Percentiles rank a stretch among this genome's conserved stretches.
Conservation (phyloP, 2,797 vertebrate species). For the Acanthurus lineatus region DNA sequence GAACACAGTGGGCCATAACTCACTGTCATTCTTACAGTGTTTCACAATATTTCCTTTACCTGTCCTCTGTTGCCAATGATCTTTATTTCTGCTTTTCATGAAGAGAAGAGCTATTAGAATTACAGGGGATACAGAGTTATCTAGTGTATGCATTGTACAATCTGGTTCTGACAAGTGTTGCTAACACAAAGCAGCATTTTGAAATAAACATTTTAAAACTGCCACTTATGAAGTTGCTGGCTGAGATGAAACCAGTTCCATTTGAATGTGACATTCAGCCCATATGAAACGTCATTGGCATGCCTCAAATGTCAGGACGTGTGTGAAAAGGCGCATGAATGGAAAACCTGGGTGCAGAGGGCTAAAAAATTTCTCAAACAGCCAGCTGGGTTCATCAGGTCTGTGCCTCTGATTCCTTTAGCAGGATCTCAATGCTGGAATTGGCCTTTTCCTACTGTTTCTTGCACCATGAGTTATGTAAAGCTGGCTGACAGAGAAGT, state of each 20-base stretch:
- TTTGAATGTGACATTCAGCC: slow-evolving; percentile 54
- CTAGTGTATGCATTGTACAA: slow-evolving; percentile 12
- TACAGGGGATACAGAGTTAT: slow-evolving; percentile 38
- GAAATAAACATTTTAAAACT: slow-evolving; percentile 36
- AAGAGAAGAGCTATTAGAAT: slow-evolving; percentile 13
- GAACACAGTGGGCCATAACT: slow-evolving; percentile 52
- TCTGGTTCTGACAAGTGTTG: slow-evolving; percentile 37
- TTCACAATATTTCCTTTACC: slow-evolving; percentile 36
- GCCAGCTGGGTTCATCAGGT: slow-evolving; percentile 74
- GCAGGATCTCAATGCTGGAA: slow-evolving; percentile 71
- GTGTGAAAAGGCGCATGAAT: slow-evolving; percentile 63
- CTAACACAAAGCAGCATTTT: slow-evolving; percentile 52
- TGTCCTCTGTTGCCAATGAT: slow-evolving; percentile 19
- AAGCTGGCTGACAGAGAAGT: slow-evolving; percentile 60
- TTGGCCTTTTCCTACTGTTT: slow-evolving; percentile 63
- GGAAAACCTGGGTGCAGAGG: slow-evolving; percentile 71
- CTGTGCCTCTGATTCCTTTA: slow-evolving; percentile 77
- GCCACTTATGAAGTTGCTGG: slow-evolving; percentile 14
- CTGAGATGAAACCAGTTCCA: slow-evolving; percentile 31
- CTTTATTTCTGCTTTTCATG: slow-evolving; percentile 34
- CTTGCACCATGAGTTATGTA: slow-evolving; percentile 67
- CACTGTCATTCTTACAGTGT: slow-evolving; percentile 30
- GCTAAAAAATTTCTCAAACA: slow-evolving; percentile 63
- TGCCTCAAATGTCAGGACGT: slow-evolving; percentile 61
- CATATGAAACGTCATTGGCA: slow-evolving; percentile 56